These are phyloP conservation scores for Peromyscus melanophrys DNA, from an alignment of 2,797 vertebrate species.

Conservation along the genomic window DNA sequence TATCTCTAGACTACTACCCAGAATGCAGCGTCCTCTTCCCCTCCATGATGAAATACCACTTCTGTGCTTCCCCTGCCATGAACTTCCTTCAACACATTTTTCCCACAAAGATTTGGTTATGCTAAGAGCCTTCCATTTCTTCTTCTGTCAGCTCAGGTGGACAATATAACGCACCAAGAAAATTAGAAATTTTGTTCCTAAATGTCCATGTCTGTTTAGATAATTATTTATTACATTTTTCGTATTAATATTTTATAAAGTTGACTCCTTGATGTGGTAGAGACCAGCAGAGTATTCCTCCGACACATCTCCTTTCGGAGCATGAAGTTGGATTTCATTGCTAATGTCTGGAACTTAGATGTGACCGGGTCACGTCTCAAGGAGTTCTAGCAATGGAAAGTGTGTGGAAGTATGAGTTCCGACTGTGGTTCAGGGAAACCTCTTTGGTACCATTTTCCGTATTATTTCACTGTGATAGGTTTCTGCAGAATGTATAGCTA, in stretches of 20 bases:
- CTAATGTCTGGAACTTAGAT: background rate
- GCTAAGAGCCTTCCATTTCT: background rate
- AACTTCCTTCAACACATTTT: background rate
- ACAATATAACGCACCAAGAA: background rate
- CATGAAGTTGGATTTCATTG: background rate
- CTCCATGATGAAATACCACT: background rate
- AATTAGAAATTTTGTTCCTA: background rate
- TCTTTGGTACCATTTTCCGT: background rate
- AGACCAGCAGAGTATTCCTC: background rate
- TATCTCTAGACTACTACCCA: background rate
- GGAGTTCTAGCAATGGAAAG: background rate
- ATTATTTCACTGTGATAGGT: background rate
- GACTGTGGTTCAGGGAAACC: background rate
- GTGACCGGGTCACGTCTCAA: background rate
- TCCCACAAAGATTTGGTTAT: slow-evolving; percentile 23
- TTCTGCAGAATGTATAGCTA: background rate
- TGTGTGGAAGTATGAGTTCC: background rate
- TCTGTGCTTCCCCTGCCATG: background rate
- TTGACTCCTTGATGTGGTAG: background rate
- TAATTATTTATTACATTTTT: slow-evolving; percentile 20
- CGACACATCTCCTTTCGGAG: background rate
- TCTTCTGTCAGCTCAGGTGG: background rate
- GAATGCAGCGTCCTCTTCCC: background rate
- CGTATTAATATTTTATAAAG: background rate
- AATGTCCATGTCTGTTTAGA: background rate